Evolutionary conservation across 1,140 invertebrate genomes (phyloP), one percentile per base, ranked within the genome.

Genomic region (Heliconius congener): DNA sequence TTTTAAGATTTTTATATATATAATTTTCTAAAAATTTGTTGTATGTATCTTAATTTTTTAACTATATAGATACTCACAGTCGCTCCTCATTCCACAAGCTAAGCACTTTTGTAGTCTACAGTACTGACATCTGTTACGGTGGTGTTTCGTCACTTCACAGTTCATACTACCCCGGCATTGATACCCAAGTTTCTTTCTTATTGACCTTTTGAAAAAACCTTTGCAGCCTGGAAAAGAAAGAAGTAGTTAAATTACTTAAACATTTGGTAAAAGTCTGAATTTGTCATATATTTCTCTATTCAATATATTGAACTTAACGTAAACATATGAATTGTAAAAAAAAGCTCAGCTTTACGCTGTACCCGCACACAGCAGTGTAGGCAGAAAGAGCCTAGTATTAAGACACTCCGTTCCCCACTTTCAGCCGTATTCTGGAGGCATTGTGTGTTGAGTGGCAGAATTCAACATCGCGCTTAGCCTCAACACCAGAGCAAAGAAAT

Each of bases 31-130:
- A 6, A 4, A 37, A 6, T 0, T 6, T 37, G 34, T 37, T 37
- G 34, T 37, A 37, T 37, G 5, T 37, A 37, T 37, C 34, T 19
- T 19, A 55, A 55, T 60, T 60, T 60, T 9, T 60, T 23, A 23
- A 23, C 5, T 66, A 27, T 66, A 66, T 13, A 16, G 60, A 76
- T 86, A 96, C 98, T 98, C 97, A 99, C 98, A 99, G 96, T 99
- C 99, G 95, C 98, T 99, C 95, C 98, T 95, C 99, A 99, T 99
- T 82, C 99, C 99, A 96, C 98, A 99, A 66, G 97, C 96, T 27
- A 99, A 95, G 93, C 99, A 99, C 95, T 99, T 99, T 94, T 99
- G 98, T 82, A 99, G 96, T 76, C 99, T 96, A 95, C 99, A 99
- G 95, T 99, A 99, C 95, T 99, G 99, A 95, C 99, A 99, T 78